Evolutionary conservation across 2,797 vertebrate genomes (phyloP).

Genomic region (Clarias platycephalus): DNA sequence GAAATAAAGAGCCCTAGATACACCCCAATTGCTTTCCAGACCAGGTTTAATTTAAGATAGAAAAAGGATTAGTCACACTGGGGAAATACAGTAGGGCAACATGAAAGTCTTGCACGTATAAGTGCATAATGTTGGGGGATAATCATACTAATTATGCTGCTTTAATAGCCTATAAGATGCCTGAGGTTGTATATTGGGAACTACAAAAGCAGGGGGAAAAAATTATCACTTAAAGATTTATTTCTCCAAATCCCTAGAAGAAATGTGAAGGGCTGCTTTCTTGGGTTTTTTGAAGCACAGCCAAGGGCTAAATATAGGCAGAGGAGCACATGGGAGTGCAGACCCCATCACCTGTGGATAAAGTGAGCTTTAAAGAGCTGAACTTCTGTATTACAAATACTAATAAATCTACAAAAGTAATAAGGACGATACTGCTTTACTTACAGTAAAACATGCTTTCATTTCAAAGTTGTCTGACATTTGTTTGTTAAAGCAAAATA

Average conservation of each 20-base stretch:
- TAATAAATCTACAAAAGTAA: not conserved
- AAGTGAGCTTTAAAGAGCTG: not conserved
- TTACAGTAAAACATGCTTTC: not conserved
- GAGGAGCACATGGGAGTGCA: not conserved
- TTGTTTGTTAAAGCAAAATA: not conserved
- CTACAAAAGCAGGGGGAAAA: not conserved
- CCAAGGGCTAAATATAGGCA: not conserved
- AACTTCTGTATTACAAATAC: not conserved
- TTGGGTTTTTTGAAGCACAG: not conserved
- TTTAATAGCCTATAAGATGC: not conserved
- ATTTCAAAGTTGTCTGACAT: not conserved
- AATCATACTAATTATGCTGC: constrained; percentile 1
- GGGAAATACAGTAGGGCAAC: constrained; percentile 20
- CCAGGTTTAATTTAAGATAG: constrained; percentile 29
- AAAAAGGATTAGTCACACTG: constrained; percentile 27
- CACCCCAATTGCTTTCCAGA: constrained; percentile 9
- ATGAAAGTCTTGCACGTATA: constrained; percentile 21
- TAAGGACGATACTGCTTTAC: not conserved
- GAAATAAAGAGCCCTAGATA: constrained; percentile 21
- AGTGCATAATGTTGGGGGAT: constrained; percentile 9
- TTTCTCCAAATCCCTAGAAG: not conserved
- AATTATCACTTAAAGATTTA: not conserved
- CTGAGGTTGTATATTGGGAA: not conserved
- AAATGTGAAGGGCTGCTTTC: not conserved
- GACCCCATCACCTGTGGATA: not conserved